These are phyloP conservation scores for Siniperca knerii DNA, from an alignment of 2,113 vertebrate genomes.

Conservation along the genomic window DNA sequence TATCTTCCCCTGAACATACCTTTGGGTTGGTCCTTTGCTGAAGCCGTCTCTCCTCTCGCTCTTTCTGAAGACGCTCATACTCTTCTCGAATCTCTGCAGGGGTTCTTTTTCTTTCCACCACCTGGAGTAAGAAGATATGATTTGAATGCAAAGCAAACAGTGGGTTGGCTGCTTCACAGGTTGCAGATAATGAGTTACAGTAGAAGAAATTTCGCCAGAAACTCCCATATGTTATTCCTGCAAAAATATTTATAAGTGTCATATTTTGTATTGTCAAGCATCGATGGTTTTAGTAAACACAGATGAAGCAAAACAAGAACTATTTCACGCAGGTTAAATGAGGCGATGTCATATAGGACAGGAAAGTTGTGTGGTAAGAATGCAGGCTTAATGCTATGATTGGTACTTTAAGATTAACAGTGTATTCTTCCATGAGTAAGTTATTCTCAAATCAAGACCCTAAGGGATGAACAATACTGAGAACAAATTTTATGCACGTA, in stretches of 20 bases:
- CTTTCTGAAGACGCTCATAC: conserved; percentile 95
- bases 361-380: not conserved
- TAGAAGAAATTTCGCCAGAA: not conserved
- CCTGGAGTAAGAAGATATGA: conserved; percentile 79
- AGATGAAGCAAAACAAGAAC: not conserved
- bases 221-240: not conserved
- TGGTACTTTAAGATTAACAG: not conserved
- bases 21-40: conserved; percentile 98
- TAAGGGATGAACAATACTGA: not conserved
- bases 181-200: not conserved
- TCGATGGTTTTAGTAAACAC: not conserved
- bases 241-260: not conserved
- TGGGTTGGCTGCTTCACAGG: conserved; percentile 27
- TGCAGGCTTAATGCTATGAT: not conserved
- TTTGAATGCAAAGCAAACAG: not conserved
- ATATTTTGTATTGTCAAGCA: not conserved
- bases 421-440: not conserved
- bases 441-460: not conserved
- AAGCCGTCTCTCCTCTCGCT: conserved; percentile 93
- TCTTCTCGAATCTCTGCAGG: conserved; percentile 96
- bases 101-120: conserved; percentile 95
- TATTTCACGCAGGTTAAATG: not conserved
- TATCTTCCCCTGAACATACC: conserved; percentile 77
- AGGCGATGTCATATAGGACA: not conserved
- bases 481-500: no score